Conservation (phyloP, 1,140 invertebrate genomes). For the Brachionus koreanus region DNA sequence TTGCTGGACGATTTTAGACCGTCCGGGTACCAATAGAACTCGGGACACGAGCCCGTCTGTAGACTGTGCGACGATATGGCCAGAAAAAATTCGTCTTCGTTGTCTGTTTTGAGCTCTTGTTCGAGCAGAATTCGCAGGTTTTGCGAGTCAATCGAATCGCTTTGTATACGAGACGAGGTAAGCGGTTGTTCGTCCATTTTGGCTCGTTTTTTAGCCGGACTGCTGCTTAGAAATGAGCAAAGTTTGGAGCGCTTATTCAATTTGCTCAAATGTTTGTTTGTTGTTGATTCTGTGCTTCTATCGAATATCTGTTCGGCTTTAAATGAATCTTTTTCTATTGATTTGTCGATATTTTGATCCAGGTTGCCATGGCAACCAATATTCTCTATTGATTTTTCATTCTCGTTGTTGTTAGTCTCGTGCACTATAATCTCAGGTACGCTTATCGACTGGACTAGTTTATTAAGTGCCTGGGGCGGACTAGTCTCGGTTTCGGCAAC, state of each 20-base stretch:
- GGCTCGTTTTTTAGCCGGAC: neutral
- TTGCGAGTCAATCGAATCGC: neutral
- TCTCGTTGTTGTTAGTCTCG: neutral
- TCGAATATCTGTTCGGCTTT: neutral
- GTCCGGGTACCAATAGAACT: neutral
- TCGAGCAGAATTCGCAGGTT: neutral
- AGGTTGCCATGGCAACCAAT: neutral
- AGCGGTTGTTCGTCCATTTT: neutral
- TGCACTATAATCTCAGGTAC: neutral
- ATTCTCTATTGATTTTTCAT: conserved; percentile 22
- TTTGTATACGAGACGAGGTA: neutral
- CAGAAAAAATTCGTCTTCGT: conserved; percentile 36
- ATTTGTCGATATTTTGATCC: neutral
- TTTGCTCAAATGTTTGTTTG: neutral
- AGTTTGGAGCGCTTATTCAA: neutral
- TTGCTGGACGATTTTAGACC: neutral
- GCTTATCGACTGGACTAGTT: neutral
- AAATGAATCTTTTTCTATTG: neutral
- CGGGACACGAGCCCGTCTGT: conserved; percentile 20
- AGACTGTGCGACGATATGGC: conserved; percentile 14
- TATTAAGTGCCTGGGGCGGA: neutral
- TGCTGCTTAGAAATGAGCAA: neutral
- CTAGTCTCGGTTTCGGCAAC: neutral
- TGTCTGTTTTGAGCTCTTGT: neutral
- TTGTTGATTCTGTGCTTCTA: neutral